A percentile compares a stretch with the other conserved stretches of the same genome.
Conservation (phyloP, 1,140 invertebrate genomes). For the Dryas iulia region DNA sequence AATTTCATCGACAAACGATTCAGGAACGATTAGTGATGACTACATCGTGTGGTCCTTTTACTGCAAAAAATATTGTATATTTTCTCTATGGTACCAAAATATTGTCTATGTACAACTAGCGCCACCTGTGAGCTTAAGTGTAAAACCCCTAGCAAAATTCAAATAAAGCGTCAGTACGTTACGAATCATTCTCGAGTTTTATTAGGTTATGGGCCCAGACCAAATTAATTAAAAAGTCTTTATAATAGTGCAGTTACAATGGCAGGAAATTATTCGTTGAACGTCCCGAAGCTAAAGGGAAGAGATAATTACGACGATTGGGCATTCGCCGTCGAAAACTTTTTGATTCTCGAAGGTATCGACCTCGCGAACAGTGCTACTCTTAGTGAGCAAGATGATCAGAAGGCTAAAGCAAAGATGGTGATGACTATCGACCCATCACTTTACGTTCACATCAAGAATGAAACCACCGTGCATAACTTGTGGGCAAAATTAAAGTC, state of each 20-base stretch:
- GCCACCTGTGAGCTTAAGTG: too few species aligned
- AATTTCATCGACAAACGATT: conserved; percentile 18
- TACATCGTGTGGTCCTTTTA: conserved; percentile 40
- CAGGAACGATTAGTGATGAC: conserved; percentile 42
- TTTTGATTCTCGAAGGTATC: conserved; percentile 22
- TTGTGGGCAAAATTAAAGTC: conserved; percentile 44
- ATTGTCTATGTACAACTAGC: too few species aligned
- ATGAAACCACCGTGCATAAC: conserved; percentile 34
- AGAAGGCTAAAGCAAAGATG: conserved; percentile 49
- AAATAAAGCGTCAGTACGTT: too few species aligned
- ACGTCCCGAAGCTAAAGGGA: conserved; percentile 12
- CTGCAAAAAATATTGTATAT: too few species aligned
- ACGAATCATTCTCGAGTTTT: too few species aligned
- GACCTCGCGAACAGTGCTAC: conserved; percentile 9
- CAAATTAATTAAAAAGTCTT: too few species aligned
- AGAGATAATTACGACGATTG: conserved; percentile 11
- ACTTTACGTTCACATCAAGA: conserved; percentile 52
- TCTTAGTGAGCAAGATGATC: conserved; percentile 28
- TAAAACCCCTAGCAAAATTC: too few species aligned
- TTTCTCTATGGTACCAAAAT: too few species aligned
- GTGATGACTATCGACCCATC: conserved; percentile 49
- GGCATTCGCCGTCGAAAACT: conserved; percentile 11
- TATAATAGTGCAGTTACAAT: too few species aligned
- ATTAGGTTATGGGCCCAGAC: too few species aligned
- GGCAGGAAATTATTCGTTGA: conserved; percentile 3